These are phyloP conservation scores for Protonibea diacanthus DNA, from an alignment of 2,797 vertebrate genomes.

Conservation along the genomic window DNA sequence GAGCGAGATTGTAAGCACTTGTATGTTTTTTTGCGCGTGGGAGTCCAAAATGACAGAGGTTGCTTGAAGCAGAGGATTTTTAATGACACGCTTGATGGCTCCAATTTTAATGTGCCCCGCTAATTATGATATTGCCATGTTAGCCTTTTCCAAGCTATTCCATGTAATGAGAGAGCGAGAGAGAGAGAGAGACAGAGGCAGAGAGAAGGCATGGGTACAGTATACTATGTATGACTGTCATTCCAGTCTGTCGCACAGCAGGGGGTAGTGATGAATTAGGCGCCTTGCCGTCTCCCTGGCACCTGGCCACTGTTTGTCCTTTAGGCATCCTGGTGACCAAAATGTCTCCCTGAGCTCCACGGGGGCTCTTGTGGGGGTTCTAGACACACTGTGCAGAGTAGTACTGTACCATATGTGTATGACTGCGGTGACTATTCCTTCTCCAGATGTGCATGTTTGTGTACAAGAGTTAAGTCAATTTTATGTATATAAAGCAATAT, in stretches of 20 bases:
- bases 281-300: conserved; percentile 68
- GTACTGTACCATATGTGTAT: conserved; percentile 19
- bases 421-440: conserved; percentile 16
- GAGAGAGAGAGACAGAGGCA: conserved; percentile 15
- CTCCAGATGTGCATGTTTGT: conserved; percentile 65
- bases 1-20: conserved; percentile 28
- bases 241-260: conserved; percentile 51
- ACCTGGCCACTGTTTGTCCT: conserved; percentile 74
- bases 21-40: conserved; percentile 40
- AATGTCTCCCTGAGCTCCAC: conserved; percentile 47
- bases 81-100: conserved; percentile 71
- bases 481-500: conserved; percentile 8
- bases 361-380: conserved; percentile 35
- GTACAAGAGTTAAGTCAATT: conserved; percentile 4
- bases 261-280: conserved; percentile 56
- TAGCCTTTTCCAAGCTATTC: conserved; percentile 60
- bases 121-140: conserved; percentile 71
- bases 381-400: conserved; percentile 3
- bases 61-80: conserved; percentile 57
- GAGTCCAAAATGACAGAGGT: conserved; percentile 39
- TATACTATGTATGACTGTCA: conserved; percentile 37
- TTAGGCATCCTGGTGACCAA: conserved; percentile 70
- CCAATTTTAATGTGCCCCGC: conserved; percentile 67
- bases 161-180: conserved; percentile 33
- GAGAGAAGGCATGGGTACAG: conserved; percentile 7